Base-by-base conservation (phyloP, 2,888 invertebrate species). In the Lepidochitona cinerea region DNA sequence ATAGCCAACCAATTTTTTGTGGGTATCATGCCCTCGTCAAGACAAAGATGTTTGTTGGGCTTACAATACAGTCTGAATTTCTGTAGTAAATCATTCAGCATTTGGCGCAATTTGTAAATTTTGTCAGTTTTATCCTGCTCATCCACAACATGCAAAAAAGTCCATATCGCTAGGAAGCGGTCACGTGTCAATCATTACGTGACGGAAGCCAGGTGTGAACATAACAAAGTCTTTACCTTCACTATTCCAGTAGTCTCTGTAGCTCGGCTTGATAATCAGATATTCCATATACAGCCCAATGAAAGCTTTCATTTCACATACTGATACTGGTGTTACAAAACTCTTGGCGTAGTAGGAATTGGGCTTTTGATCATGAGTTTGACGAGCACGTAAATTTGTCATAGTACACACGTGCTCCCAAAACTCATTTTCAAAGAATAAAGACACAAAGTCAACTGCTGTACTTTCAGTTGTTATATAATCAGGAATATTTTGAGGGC, bases 11-110 rank as follows among this genome's bases (percentile, higher is more conserved):
- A 14, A 33, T 77, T 77, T 73, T 77, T 73, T 32, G 72, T 73
- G 32, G 73, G 75, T 14, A 77, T 77, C 75, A 77, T 77, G 0
- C 76, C 75, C 52, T 77, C 72, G 53, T 76, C 77, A 14, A 77
- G 37, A n/a, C 76, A 68, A 23, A 75, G 32, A 49, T 66, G 36
- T 36, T 68, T 37, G 14, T 37, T 23, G 26, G 76, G 74, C n/a
- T 23, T 26, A 67, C 70, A 78, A 65, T 49, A 74, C 29, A 73
- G 35, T 32, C 37, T 59, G 36, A 74, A 78, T 37, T 59, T 74
- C 23, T 14, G 26, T 18, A 78, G 65, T 35, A 74, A 0, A 53
- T 26, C 53, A 37, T 64, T 65, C 23, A 5, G 59, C 32, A 74
- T 5, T 29, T 75, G 75, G n/a, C 77, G 36, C 26, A 67, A 68